Conservation (phyloP, 2,888 invertebrate genomes). For the Macrosiphum euphorbiae region DNA sequence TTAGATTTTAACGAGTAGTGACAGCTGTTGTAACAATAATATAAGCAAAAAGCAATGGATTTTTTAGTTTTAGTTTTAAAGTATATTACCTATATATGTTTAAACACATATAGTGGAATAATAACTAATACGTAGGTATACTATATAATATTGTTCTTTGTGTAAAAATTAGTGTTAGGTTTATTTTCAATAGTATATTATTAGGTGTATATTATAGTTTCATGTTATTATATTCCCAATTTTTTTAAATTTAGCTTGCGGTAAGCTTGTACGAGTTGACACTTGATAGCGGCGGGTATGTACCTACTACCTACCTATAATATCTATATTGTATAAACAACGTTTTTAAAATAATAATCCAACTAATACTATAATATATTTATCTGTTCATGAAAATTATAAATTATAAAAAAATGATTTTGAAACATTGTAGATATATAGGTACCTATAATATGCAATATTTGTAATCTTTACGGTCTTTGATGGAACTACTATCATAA, state of each 20-base stretch:
- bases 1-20: neutral
- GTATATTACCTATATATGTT: neutral
- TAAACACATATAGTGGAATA: neutral
- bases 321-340: neutral
- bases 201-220: neutral
- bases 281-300: neutral
- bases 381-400: neutral
- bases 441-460: too few relatives aligned
- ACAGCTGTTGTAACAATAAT: neutral
- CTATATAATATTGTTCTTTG: neutral
- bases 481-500: too few relatives aligned
- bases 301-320: too few relatives aligned
- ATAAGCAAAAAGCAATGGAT: neutral
- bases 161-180: neutral
- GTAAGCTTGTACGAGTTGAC: neutral
- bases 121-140: neutral
- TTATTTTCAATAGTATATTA: neutral
- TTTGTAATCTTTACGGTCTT: too few relatives aligned
- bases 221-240: neutral
- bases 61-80: neutral
- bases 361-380: neutral
- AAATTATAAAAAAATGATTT: too few relatives aligned
- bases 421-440: too few relatives aligned
- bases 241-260: neutral
- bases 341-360: neutral